A percentile compares a stretch with the other conserved stretches of the same genome.
Conservation (phyloP, 2,113 vertebrate species). For the Trogon melanurus region DNA sequence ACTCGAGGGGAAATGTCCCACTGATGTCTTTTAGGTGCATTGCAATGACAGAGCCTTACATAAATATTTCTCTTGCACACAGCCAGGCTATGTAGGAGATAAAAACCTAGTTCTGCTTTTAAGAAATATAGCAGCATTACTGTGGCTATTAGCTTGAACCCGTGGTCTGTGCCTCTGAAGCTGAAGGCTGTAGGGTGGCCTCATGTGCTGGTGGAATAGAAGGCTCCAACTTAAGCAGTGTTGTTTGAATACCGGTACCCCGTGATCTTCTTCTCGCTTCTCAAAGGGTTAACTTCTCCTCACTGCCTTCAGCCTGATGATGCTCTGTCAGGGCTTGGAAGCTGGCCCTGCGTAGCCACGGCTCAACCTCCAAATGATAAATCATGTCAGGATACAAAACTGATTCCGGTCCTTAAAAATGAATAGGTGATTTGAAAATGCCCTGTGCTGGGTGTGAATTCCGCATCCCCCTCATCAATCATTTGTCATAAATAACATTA, state of each 20-base stretch:
- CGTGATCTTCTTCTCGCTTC: neutral
- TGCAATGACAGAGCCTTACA: neutral
- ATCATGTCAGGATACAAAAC: slow-evolving; percentile 51
- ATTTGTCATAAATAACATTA: slow-evolving; percentile 62
- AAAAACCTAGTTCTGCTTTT: neutral
- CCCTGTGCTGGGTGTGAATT: slow-evolving; percentile 42
- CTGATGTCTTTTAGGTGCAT: neutral
- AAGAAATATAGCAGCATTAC: neutral
- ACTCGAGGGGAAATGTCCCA: neutral
- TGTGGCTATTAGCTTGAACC: neutral
- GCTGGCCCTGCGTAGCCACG: neutral
- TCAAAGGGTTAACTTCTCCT: slow-evolving; percentile 20
- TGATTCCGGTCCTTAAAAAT: slow-evolving; percentile 57
- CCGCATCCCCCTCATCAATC: slow-evolving; percentile 57
- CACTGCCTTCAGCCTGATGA: neutral
- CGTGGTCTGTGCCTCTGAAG: neutral
- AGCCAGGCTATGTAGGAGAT: neutral
- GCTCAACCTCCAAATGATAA: slow-evolving; percentile 52
- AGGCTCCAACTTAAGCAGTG: neutral
- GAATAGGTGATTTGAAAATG: slow-evolving; percentile 68
- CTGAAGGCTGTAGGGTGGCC: neutral
- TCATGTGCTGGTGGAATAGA: neutral
- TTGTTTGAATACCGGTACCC: neutral
- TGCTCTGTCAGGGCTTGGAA: slow-evolving; percentile 26
- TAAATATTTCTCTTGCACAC: neutral